Evolutionary conservation across 2,888 invertebrate genomes (phyloP).

Genomic region (Platynereis dumerilii): DNA sequence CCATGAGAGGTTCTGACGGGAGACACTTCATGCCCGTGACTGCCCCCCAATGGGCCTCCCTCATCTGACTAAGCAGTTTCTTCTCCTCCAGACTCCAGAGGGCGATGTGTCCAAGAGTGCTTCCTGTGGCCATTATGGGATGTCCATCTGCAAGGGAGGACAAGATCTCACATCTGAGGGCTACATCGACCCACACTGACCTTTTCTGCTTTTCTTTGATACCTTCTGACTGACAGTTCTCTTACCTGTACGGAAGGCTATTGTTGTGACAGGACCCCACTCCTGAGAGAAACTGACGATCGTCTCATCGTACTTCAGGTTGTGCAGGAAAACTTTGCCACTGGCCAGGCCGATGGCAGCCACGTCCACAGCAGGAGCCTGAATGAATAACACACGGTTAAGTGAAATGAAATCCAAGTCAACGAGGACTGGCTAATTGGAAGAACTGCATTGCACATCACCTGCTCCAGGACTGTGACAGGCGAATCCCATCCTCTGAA

Average conservation of each 20-base stretch:
- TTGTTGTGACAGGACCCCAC: constrained; percentile 84
- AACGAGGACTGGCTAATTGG: constrained; percentile 12
- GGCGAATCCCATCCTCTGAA: constrained; percentile 78
- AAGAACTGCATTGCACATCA: constrained; percentile 36
- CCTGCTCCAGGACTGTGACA: constrained; percentile 79
- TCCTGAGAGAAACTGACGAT: constrained; percentile 88
- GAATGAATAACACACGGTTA: constrained; percentile 4
- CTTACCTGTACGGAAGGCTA: constrained; percentile 77
- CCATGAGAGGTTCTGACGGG: constrained; percentile 85
- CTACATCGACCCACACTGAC: too few species aligned
- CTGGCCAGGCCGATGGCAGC: constrained; percentile 84
- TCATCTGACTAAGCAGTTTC: constrained; percentile 79
- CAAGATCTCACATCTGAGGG: too few species aligned
- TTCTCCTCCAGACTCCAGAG: constrained; percentile 83
- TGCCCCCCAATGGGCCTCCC: constrained; percentile 75
- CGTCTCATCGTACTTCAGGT: constrained; percentile 83
- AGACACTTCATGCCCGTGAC: constrained; percentile 85
- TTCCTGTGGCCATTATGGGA: constrained; percentile 86
- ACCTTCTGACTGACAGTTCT: background rate
- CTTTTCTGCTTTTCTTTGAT: too few species aligned
- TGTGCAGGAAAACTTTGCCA: constrained; percentile 85
- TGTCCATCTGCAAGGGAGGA: constrained; percentile 73
- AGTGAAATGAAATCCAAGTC: constrained; percentile 13
- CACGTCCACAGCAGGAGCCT: constrained; percentile 90
- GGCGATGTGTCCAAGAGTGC: constrained; percentile 82